Base-by-base conservation (phyloP, 2,797 vertebrate species). In the Karalla daura region DNA sequence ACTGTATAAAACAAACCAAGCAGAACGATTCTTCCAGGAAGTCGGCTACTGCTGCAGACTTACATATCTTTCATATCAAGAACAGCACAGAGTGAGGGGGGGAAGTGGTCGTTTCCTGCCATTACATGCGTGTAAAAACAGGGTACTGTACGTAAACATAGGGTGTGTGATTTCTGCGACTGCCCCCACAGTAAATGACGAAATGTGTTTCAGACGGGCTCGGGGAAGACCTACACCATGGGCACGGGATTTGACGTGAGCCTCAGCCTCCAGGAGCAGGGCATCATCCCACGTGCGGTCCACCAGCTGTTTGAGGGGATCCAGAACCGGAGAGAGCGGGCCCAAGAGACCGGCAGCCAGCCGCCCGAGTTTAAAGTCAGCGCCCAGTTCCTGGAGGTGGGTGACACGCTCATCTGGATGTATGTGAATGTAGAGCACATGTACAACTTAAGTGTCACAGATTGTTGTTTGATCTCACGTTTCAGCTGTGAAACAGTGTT, bases 321-420 rank as follows among this genome's bases (percentile, higher is more conserved):
- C 10, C 91, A 95, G 15, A 91, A 69, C 69, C 92, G 95, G 51
- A 93, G 80, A 76, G 59, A 14, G 0, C 89, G 52, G 0, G 95
- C 96, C 0, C 95, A 92, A 87, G 91, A 93, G 14, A 78, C 80
- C 0, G 95, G 95, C 0, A 3, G 66, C 28, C 89, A 93, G 0
- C 92, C 93, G 0, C 97, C 98, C 0, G 96, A 97, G 76, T 99
- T 99, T 84, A 99, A 98, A 97, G 96, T 99, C 95, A 98, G 95
- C 63, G 97, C 98, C 24, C 98, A 99, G 86, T 99, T 99, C 86
- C 91, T 99, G 40, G 98, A 99, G 97, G 98, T 99, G 81, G 17
- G 92, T 1, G 8, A 36, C 18, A 2, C 7, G 3, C 64, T 49
- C n/a, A 1, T 45, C 9, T 30, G 6, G 15, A 20, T 44, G 51